Evolutionary conservation across 2,797 vertebrate genomes (phyloP).

Genomic region (Danio choprae): DNA sequence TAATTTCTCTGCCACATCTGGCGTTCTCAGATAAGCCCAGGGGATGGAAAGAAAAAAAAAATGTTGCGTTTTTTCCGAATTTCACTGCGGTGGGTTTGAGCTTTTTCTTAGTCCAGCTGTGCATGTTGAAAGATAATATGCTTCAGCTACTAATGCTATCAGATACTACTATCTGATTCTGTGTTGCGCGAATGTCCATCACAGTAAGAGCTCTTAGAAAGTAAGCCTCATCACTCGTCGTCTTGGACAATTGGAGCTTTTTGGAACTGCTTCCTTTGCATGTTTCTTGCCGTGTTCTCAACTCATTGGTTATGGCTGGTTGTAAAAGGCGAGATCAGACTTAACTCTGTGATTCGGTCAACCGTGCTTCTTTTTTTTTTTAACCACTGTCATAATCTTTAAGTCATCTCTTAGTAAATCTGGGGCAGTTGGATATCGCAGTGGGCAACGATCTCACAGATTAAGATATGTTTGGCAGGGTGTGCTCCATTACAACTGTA

Average conservation of each 20-base stretch:
- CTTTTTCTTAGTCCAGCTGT: slow-evolving; percentile 34
- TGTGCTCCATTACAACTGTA: slow-evolving; percentile 7
- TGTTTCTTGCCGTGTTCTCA: slow-evolving; percentile 32
- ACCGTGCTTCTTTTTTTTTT: background rate
- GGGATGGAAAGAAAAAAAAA: slow-evolving; percentile 19
- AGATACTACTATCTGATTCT: background rate
- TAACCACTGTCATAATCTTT: slow-evolving; percentile 15
- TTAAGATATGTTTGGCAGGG: background rate
- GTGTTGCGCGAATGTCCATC: background rate
- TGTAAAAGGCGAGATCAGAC: background rate
- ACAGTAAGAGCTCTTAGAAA: background rate
- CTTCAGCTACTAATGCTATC: background rate
- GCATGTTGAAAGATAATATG: background rate
- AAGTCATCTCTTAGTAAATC: slow-evolving; percentile 13
- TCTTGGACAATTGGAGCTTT: slow-evolving; percentile 26
- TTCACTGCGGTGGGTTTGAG: slow-evolving; percentile 19
- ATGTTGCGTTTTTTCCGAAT: background rate
- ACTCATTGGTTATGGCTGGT: background rate
- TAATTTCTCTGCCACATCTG: slow-evolving; percentile 51
- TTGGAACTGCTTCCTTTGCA: slow-evolving; percentile 13
- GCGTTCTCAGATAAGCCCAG: slow-evolving; percentile 27
- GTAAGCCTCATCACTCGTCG: background rate
- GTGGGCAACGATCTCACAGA: slow-evolving; percentile 24
- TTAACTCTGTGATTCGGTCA: background rate
- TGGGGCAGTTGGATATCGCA: slow-evolving; percentile 17